A percentile compares a stretch with the other conserved stretches of the same genome.
phyloP scores from a whole-genome alignment of 1,140 invertebrate species.

The Lucilia sericata region DNA sequence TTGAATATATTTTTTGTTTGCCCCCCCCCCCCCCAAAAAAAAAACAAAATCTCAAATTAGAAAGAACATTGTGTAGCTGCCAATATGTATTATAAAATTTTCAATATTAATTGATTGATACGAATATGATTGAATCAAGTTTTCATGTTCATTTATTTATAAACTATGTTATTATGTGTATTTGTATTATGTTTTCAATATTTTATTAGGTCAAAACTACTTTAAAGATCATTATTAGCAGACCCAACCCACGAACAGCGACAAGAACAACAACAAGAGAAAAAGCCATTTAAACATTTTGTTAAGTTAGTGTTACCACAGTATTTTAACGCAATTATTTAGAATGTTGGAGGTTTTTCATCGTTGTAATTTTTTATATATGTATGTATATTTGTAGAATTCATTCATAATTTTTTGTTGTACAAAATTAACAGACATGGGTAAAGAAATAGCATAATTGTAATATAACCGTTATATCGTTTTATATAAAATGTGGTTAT shows the following conservation, averaged over 20 bases:
- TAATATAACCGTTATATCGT: no score
- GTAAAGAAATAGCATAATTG: no score
- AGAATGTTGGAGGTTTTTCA: conserved; percentile 23
- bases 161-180: not conserved
- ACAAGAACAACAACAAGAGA: not conserved
- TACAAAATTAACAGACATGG: not conserved
- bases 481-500: no score
- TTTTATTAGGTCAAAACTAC: conserved; percentile 39
- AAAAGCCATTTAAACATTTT: conserved; percentile 6
- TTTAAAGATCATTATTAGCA: conserved; percentile 3
- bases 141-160: conserved; percentile 11
- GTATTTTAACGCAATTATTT: not conserved
- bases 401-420: not conserved
- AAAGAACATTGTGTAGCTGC: not conserved
- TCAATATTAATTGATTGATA: not conserved
- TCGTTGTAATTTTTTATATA: not conserved
- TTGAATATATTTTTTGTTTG: not conserved
- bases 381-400: not conserved
- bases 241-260: conserved; percentile 31
- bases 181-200: conserved; percentile 8
- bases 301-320: not conserved
- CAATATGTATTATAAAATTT: not conserved
- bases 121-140: conserved; percentile 10
- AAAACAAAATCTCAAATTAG: not conserved
- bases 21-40: not conserved